Conservation (phyloP, 2,113 vertebrate species). For the Phodopus roborovskii region DNA sequence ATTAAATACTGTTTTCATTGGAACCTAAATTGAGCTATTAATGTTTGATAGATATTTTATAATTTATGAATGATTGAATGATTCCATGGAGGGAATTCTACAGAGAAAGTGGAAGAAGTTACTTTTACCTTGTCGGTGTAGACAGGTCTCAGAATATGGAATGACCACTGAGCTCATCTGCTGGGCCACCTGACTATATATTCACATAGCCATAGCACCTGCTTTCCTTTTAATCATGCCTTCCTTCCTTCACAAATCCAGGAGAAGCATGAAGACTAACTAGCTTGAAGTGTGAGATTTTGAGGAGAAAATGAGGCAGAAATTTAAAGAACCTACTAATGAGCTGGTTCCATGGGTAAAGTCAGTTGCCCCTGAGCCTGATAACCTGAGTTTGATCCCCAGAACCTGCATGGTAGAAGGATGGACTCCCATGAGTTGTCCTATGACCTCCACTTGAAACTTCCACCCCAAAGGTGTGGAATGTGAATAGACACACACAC, state of each 20-base stretch:
- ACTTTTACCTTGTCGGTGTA: background rate
- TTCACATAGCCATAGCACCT: background rate
- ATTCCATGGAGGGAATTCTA: background rate
- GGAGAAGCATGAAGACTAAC: background rate
- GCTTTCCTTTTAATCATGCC: background rate
- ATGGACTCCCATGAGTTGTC: background rate
- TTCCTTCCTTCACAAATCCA: background rate
- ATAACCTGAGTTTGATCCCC: background rate
- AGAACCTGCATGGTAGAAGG: background rate
- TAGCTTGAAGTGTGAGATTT: background rate
- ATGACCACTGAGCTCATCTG: background rate
- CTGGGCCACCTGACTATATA: background rate
- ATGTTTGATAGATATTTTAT: slow-evolving; percentile 9
- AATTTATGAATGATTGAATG: background rate
- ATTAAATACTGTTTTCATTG: background rate
- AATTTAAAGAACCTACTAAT: background rate
- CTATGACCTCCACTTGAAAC: background rate
- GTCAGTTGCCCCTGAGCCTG: background rate
- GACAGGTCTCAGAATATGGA: background rate
- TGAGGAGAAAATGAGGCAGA: slow-evolving; percentile 33
- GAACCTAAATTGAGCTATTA: background rate
- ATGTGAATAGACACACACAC: background rate
- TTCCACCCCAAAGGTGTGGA: background rate
- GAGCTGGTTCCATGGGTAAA: background rate
- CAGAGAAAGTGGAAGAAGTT: background rate